These are phyloP conservation scores for Ornithorhynchus anatinus DNA, from an alignment of 2,113 vertebrate genomes.

Conservation along the genomic window DNA sequence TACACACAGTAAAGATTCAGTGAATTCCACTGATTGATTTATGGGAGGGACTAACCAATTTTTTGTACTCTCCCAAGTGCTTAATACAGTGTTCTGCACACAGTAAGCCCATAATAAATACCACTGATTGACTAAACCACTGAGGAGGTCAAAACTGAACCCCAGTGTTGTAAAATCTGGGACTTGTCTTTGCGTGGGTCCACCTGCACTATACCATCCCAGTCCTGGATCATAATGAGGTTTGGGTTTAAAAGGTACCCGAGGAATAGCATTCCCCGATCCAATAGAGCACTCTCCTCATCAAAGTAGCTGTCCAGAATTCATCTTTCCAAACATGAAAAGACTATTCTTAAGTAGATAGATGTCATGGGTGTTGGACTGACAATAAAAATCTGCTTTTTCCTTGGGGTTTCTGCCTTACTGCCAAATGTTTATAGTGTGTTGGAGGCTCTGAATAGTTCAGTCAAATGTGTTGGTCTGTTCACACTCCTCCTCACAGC, in stretches of 20 bases:
- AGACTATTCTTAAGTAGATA: background rate
- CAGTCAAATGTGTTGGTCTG: background rate
- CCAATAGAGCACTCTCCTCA: constrained; percentile 19
- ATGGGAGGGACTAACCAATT: no score
- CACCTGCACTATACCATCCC: no score
- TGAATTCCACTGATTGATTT: no score
- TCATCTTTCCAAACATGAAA: constrained; percentile 3
- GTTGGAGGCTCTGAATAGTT: background rate
- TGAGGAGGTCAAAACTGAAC: no score
- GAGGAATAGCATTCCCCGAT: constrained; percentile 23
- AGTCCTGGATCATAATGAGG: constrained; percentile 3
- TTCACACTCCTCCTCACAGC: background rate
- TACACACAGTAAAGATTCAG: no score
- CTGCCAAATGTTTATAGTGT: background rate
- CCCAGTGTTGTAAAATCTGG: no score
- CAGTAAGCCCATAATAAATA: no score
- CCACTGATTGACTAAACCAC: no score
- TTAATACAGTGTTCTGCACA: no score
- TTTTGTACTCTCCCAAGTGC: no score
- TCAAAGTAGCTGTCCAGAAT: constrained; percentile 26
- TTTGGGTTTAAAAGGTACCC: constrained; percentile 11
- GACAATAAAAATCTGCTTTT: background rate
- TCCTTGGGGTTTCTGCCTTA: background rate
- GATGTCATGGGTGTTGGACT: background rate
- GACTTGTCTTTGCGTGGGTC: no score